phyloP scores from a whole-genome alignment of 2,888 invertebrate genomes.

The Linnaemya tessellans region DNA sequence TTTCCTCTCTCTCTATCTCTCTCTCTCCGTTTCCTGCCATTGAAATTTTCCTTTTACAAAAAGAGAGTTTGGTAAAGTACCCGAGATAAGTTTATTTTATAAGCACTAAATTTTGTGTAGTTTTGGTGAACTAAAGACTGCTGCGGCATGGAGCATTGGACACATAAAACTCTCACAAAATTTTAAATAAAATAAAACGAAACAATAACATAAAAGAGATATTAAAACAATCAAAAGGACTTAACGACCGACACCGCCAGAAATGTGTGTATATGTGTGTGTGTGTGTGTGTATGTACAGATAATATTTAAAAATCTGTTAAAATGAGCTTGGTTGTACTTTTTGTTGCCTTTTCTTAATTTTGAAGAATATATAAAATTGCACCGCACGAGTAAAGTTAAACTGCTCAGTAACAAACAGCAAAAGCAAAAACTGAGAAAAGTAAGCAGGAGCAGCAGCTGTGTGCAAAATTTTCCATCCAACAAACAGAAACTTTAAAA shows the following conservation, averaged over 20 bases:
- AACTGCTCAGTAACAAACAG: slow-evolving; percentile 30
- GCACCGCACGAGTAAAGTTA: slow-evolving; percentile 63
- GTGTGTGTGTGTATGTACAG: too few relatives aligned
- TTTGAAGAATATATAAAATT: slow-evolving; percentile 51
- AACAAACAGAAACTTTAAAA: slow-evolving; percentile 55
- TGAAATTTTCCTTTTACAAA: background rate
- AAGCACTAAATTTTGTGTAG: slow-evolving; percentile 1
- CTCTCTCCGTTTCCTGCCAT: background rate
- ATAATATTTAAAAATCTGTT: slow-evolving; percentile 45
- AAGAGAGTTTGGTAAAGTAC: slow-evolving; percentile 18
- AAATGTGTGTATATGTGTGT: background rate
- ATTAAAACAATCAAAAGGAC: slow-evolving; percentile 33
- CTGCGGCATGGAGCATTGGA: slow-evolving; percentile 38
- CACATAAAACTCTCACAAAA: slow-evolving; percentile 34
- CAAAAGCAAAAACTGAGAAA: slow-evolving; percentile 38
- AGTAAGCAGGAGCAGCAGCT: slow-evolving; percentile 52
- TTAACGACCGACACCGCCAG: slow-evolving; percentile 8
- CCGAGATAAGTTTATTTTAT: background rate
- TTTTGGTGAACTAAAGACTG: background rate
- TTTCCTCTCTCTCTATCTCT: background rate
- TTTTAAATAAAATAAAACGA: background rate
- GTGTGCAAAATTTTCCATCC: slow-evolving; percentile 32
- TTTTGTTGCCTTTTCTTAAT: slow-evolving; percentile 39
- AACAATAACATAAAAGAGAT: slow-evolving; percentile 40
- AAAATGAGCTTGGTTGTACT: slow-evolving; percentile 45